Conservation (phyloP, 2,113 vertebrate species). For the Oncorhynchus tshawytscha region DNA sequence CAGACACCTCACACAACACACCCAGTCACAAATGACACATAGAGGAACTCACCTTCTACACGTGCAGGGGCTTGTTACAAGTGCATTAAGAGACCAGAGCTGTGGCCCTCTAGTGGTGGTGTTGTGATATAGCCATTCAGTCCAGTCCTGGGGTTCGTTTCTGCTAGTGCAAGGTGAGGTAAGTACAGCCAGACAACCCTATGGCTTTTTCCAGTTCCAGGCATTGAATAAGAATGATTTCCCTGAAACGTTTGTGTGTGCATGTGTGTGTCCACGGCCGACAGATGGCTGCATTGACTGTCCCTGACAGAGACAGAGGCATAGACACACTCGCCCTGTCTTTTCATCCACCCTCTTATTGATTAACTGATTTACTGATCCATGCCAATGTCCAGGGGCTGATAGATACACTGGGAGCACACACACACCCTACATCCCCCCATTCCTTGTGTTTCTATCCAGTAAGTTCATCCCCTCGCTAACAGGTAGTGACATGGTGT, state of each 20-base stretch:
- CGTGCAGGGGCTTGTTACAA: not conserved
- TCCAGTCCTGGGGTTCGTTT: too few species aligned
- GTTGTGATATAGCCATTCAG: not conserved
- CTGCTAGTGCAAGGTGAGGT: too few species aligned
- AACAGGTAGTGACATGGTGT: constrained; percentile 79
- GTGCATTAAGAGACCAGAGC: not conserved
- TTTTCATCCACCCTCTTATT: not conserved
- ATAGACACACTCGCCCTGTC: not conserved
- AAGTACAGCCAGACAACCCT: too few species aligned
- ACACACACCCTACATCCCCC: not conserved
- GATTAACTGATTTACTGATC: not conserved
- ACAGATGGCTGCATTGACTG: not conserved
- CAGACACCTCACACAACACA: not conserved
- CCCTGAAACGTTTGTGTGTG: not conserved
- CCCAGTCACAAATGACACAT: too few species aligned
- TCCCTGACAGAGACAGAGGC: not conserved
- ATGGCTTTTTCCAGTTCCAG: not conserved
- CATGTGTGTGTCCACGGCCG: not conserved
- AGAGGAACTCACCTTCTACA: too few species aligned
- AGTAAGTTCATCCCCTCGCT: constrained; percentile 77
- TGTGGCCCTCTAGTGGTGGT: not conserved
- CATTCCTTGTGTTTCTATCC: constrained; percentile 13
- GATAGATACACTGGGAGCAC: not conserved
- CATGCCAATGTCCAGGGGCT: not conserved
- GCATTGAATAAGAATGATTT: not conserved